These are phyloP conservation scores for Episyrphus balteatus DNA, from an alignment of 1,140 invertebrate genomes.

Conservation along the genomic window DNA sequence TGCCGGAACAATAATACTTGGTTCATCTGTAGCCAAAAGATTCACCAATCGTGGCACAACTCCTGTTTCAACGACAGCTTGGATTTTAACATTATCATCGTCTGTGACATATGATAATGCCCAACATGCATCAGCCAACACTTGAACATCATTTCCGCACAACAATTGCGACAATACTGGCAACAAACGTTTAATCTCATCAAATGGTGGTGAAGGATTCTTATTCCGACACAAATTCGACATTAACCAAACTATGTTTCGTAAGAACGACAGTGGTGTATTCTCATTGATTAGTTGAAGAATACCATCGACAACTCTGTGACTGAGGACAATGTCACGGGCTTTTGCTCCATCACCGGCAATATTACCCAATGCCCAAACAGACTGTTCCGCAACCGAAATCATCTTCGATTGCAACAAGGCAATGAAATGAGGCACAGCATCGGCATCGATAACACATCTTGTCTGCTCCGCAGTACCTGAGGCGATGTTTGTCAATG, in stretches of 20 bases:
- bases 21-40: constrained; percentile 58
- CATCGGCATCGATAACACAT: constrained; percentile 73
- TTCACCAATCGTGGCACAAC: constrained; percentile 66
- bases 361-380: constrained; percentile 97
- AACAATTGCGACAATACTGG: constrained; percentile 72
- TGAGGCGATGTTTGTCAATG: constrained; percentile 95
- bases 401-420: constrained; percentile 62
- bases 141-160: constrained; percentile 58
- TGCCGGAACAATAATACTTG: constrained; percentile 77
- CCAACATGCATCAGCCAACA: constrained; percentile 90
- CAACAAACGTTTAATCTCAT: constrained; percentile 65
- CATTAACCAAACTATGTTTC: constrained; percentile 77
- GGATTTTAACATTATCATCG: constrained; percentile 88
- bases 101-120: constrained; percentile 93
- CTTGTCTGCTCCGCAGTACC: constrained; percentile 85
- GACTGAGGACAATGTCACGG: constrained; percentile 61
- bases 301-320: constrained; percentile 54
- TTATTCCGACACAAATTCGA: constrained; percentile 90
- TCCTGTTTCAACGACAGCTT: constrained; percentile 59
- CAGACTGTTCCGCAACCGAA: constrained; percentile 86
- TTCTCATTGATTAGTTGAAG: constrained; percentile 52
- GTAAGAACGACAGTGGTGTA: constrained; percentile 38
- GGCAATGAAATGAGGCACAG: constrained; percentile 72
- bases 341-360: constrained; percentile 75
- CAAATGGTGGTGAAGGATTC: constrained; percentile 71